Evolutionary conservation across 2,888 invertebrate species (phyloP).

Genomic region (Chydorus sphaericus): DNA sequence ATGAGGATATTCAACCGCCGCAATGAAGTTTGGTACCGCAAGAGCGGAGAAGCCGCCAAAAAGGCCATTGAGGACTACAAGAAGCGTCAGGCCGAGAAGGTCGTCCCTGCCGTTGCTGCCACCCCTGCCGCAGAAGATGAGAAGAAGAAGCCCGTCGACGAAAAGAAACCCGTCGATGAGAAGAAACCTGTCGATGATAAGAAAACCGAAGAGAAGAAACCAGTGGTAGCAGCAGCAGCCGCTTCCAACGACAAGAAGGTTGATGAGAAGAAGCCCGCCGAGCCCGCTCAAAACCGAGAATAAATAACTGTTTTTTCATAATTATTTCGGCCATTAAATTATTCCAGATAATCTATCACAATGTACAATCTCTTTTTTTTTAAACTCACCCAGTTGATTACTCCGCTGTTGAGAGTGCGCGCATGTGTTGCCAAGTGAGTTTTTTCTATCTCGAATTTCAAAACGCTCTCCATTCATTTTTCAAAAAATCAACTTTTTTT

Average conservation of each 20-base stretch:
- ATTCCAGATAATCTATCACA: constrained; percentile 6
- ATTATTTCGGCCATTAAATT: constrained; percentile 4
- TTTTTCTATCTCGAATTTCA: background rate
- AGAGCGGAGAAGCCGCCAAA: constrained; percentile 4
- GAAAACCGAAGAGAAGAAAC: constrained; percentile 10
- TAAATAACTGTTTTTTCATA: background rate
- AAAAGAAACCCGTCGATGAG: constrained; percentile 5
- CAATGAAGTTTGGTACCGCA: constrained; percentile 18
- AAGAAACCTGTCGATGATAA: constrained; percentile 1
- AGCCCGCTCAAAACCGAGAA: constrained; percentile 3
- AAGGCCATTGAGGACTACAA: constrained; percentile 4
- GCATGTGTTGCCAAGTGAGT: constrained; percentile 4
- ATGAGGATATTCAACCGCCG: constrained; percentile 18
- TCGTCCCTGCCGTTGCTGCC: background rate
- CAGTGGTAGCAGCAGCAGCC: background rate
- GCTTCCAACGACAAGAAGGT: background rate
- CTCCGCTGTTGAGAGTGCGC: constrained; percentile 3
- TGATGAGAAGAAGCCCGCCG: background rate
- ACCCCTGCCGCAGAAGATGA: background rate
- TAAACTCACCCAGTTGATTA: constrained; percentile 1
- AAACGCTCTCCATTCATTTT: background rate
- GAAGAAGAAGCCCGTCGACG: background rate
- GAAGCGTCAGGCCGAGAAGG: background rate
- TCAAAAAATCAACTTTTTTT: background rate
- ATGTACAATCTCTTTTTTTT: constrained; percentile 4